Evolutionary conservation across 2,797 vertebrate species (phyloP).

Genomic region (Anguilla obscura): DNA sequence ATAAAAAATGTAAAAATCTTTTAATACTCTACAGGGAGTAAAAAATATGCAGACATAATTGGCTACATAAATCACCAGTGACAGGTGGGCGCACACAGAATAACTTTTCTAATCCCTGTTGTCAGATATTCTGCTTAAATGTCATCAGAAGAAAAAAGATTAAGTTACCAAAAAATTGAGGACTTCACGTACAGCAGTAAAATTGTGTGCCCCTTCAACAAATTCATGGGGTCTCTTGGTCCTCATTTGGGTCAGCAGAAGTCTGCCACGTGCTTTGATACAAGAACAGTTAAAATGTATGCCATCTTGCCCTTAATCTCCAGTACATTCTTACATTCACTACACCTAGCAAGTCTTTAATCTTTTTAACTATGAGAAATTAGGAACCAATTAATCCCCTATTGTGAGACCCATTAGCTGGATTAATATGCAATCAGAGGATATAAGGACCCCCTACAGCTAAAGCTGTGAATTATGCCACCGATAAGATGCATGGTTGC

Average conservation of each 20-base stretch:
- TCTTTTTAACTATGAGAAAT: constrained; percentile 31
- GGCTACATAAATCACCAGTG: constrained; percentile 38
- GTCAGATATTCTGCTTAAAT: constrained; percentile 14
- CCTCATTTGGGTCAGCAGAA: neutral
- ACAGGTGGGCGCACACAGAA: constrained; percentile 24
- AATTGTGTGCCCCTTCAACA: neutral
- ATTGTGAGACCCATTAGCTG: constrained; percentile 34
- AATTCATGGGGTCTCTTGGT: neutral
- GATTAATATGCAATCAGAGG: constrained; percentile 38
- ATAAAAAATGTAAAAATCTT: constrained; percentile 22
- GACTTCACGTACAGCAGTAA: neutral
- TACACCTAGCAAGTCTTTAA: constrained; percentile 19
- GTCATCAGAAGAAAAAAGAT: constrained; percentile 15
- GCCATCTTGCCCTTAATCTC: neutral
- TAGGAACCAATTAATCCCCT: constrained; percentile 39
- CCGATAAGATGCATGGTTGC: constrained; percentile 7
- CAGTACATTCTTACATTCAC: neutral
- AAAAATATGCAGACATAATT: constrained; percentile 34
- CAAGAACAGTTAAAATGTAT: neutral
- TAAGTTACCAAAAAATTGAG: neutral
- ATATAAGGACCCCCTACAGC: constrained; percentile 34
- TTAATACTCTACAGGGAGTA: constrained; percentile 13
- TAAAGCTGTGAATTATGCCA: constrained; percentile 24
- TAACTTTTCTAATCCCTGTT: constrained; percentile 19
- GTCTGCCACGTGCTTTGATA: neutral